Evolutionary conservation across 2,797 vertebrate genomes (phyloP).

Genomic region (Craterocephalus amniculus): DNA sequence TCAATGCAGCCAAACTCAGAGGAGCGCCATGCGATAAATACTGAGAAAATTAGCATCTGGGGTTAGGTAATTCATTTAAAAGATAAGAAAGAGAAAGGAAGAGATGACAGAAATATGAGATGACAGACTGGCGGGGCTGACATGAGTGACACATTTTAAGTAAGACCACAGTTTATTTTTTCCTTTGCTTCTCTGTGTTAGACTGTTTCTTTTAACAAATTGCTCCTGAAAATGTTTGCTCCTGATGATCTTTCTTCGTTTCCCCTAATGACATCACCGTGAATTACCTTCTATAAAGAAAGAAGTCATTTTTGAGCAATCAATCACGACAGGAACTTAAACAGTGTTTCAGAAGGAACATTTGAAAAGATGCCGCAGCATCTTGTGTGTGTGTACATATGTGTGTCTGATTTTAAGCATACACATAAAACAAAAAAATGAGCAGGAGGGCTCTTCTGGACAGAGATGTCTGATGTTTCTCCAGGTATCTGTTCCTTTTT

Average conservation of each 20-base stretch:
- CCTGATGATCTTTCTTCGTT: background rate
- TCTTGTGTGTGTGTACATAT: too few relatives aligned
- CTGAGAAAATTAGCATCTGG: slow-evolving; percentile 43
- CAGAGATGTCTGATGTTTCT: too few relatives aligned
- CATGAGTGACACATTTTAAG: slow-evolving; percentile 4
- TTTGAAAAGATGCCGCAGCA: too few relatives aligned
- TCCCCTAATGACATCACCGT: background rate
- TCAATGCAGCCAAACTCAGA: slow-evolving; percentile 65
- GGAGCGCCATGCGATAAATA: slow-evolving; percentile 60
- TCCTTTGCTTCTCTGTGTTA: background rate
- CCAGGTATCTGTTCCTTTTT: too few relatives aligned
- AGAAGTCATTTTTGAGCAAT: too few relatives aligned
- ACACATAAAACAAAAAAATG: too few relatives aligned
- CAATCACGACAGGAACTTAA: too few relatives aligned
- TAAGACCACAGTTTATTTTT: slow-evolving; percentile 3
- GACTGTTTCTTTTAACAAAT: background rate
- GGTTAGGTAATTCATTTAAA: slow-evolving; percentile 34
- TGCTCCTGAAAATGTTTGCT: background rate
- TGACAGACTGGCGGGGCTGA: slow-evolving; percentile 37
- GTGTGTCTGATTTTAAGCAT: too few relatives aligned
- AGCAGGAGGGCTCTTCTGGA: too few relatives aligned
- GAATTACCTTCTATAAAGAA: background rate
- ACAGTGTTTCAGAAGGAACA: too few relatives aligned
- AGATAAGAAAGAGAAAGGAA: slow-evolving; percentile 34
- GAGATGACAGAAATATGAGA: slow-evolving; percentile 42